Conservation (phyloP, 2,113 vertebrate genomes). For the Hippocampus barbouri region DNA sequence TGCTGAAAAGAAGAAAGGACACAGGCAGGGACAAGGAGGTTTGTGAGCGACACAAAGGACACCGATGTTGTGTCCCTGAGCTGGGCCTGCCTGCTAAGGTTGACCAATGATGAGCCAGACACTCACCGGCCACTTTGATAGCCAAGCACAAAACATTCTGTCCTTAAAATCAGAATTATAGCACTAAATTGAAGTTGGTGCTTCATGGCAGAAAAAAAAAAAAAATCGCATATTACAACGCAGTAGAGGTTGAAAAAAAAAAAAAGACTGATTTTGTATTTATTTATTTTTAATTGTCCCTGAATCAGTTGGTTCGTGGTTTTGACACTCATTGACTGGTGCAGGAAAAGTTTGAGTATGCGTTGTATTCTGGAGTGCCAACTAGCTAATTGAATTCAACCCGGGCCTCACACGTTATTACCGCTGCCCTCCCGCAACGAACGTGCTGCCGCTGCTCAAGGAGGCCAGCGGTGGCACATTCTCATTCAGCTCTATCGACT, state of each 20-base stretch:
- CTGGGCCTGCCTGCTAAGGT: not conserved
- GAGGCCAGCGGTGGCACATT: conserved; percentile 29
- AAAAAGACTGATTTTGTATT: no score
- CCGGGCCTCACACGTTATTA: conserved; percentile 26
- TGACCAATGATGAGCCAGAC: not conserved
- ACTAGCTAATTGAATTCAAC: conserved; percentile 49
- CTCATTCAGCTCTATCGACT: conserved; percentile 56
- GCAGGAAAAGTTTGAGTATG: not conserved
- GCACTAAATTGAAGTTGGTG: not conserved
- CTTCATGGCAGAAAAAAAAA: not conserved
- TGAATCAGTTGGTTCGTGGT: not conserved
- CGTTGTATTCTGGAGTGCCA: conserved; percentile 39
- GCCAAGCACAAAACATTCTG: not conserved
- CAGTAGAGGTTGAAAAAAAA: no score
- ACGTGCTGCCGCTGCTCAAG: conserved; percentile 45
- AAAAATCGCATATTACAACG: no score
- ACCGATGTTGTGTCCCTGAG: conserved; percentile 27
- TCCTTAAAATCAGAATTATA: not conserved
- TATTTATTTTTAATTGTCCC: not conserved
- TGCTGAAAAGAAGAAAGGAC: conserved; percentile 40
- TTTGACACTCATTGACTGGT: not conserved
- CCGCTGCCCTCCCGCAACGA: conserved; percentile 28
- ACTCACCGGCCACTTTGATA: not conserved
- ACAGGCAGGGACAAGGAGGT: not conserved
- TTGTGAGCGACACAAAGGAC: conserved; percentile 22